Evolutionary conservation across 2,888 invertebrate genomes (phyloP), one percentile per base, ranked within the genome.

Genomic region (Thecocarcelia acutangulata): DNA sequence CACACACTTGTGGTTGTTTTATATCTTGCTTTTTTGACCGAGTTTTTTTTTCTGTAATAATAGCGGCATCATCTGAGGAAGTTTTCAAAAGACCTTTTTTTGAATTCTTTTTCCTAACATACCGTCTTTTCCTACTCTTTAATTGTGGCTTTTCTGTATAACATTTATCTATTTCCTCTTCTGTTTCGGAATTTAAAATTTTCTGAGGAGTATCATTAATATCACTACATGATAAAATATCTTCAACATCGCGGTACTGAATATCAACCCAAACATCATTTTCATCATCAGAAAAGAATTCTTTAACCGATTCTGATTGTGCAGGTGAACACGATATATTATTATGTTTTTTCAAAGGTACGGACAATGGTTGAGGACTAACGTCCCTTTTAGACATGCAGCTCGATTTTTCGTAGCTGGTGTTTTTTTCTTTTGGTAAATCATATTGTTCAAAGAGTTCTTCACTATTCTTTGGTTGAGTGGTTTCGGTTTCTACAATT

Each of bases 1-100:
- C 87, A 79, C 91, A 91, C n/a, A 90, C 86, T 82, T 90, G 88
- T 3, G 83, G 69, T 21, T 84, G 83, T 66, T 87, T 87, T 28
- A 40, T 86, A 46, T 46, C 87, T 13, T 68, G 66, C 9, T 15
- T 50, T 17, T 74, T 70, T 1, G 19, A 11, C 9, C 61, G 48
- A 6, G 61, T 33, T 3, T 80, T 50, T 50, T 66, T 80, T 12
- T 73, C 76, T 3, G 81, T 80, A 48, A 86, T 83, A 2, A 85
- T 54, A 13, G 85, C 84, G 8, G 85, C 80, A 17, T 85, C 86
- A 76, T 87, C 86, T 37, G 85, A 82, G 1, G 85, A 37, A 0
- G 85, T 85, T 75, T 87, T 87, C 11, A 83, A 82, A 1, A 72
- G 48, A 12, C 52, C n/a, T 3, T 13, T 33, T 3, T 46, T 9